phyloP scores from a whole-genome alignment of 2,797 vertebrate species.

The Tapirus indicus region DNA sequence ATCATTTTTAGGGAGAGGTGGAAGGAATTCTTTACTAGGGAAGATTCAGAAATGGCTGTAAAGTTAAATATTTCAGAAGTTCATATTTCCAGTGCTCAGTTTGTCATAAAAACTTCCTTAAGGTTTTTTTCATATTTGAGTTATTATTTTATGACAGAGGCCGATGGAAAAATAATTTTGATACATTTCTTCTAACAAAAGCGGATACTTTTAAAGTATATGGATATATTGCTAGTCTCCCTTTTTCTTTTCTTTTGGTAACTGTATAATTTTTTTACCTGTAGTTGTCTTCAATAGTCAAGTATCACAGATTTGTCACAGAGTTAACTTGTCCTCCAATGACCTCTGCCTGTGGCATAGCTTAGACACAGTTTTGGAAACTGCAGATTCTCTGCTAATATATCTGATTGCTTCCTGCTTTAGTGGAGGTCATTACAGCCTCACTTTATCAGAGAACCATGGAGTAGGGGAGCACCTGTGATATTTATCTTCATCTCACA shows the following conservation, averaged over 20 bases:
- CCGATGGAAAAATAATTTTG: conserved; percentile 71
- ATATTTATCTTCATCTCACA: conserved; percentile 61
- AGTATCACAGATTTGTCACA: conserved; percentile 60
- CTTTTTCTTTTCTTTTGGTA: conserved; percentile 57
- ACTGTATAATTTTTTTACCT: conserved; percentile 7
- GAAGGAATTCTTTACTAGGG: conserved; percentile 8
- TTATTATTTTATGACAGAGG: conserved; percentile 70
- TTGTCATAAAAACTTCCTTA: conserved; percentile 23
- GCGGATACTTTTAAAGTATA: conserved; percentile 26
- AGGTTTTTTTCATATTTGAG: conserved; percentile 26
- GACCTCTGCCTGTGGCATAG: conserved; percentile 36
- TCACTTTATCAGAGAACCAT: not conserved
- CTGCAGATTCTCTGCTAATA: not conserved
- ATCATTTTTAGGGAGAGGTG: not conserved
- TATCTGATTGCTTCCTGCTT: conserved; percentile 26
- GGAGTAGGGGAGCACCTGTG: not conserved
- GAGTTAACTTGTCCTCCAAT: conserved; percentile 54
- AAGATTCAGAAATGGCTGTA: not conserved
- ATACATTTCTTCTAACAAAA: conserved; percentile 63
- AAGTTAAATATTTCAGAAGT: conserved; percentile 41
- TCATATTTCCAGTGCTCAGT: conserved; percentile 33
- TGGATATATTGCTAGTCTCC: not conserved
- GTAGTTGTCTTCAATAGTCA: conserved; percentile 65
- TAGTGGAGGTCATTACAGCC: not conserved
- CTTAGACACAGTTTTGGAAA: conserved; percentile 3